Conservation (phyloP, 2,888 invertebrate genomes). For the Cheilosia pagana region DNA sequence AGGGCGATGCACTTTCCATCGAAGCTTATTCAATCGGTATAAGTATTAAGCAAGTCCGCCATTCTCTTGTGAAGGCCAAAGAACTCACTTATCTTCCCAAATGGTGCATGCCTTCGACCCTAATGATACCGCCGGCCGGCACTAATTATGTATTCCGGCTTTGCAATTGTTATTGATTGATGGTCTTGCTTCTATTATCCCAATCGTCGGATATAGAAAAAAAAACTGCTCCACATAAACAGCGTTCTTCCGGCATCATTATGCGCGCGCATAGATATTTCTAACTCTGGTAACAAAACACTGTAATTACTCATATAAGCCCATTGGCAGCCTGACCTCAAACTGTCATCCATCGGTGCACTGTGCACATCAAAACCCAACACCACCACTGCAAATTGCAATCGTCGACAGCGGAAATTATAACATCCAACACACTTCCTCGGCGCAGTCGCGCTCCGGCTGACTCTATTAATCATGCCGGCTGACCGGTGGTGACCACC, state of each 20-base stretch:
- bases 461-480: constrained; percentile 61
- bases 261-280: not conserved
- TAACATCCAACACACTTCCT: constrained; percentile 63
- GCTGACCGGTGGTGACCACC: constrained; percentile 55
- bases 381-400: constrained; percentile 51
- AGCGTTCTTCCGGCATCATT: constrained; percentile 17
- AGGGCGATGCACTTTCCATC: no score
- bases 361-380: constrained; percentile 8
- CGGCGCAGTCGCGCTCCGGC: constrained; percentile 17
- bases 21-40: no score
- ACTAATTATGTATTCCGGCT: no score
- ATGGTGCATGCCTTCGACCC: no score
- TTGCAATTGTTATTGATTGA: not conserved
- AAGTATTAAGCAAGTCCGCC: no score
- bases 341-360: constrained; percentile 60
- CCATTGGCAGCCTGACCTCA: constrained; percentile 56
- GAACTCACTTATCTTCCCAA: no score
- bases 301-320: constrained; percentile 17
- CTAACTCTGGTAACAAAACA: constrained; percentile 12
- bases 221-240: not conserved
- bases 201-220: not conserved
- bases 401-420: constrained; percentile 65
- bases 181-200: not conserved
- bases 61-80: no score
- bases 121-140: no score